phyloP scores from a whole-genome alignment of 2,888 invertebrate species.

The Agrotis clavis region DNA sequence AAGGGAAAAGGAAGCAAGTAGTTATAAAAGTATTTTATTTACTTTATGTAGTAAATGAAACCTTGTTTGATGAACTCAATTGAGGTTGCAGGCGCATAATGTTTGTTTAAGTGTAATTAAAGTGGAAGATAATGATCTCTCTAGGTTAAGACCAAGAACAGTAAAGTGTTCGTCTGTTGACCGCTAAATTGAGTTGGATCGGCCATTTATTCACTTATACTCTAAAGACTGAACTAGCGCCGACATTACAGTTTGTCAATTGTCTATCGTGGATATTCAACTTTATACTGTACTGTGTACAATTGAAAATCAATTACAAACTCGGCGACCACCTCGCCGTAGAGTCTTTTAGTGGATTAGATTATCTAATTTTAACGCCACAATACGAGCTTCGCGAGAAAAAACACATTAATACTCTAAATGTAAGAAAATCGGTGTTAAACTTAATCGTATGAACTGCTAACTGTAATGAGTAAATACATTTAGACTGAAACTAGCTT shows the following conservation, averaged over 20 bases:
- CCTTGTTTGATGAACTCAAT: conserved; percentile 77
- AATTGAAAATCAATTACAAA: too few relatives aligned
- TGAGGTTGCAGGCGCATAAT: conserved; percentile 76
- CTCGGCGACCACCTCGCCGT: too few relatives aligned
- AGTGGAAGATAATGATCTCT: conserved; percentile 81
- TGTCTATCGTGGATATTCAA: too few relatives aligned
- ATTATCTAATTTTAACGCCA: conserved; percentile 22
- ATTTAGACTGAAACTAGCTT: conserved; percentile 8
- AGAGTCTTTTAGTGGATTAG: conserved; percentile 3
- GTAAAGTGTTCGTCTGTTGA: conserved; percentile 70
- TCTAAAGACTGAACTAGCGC: too few relatives aligned
- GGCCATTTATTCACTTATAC: conserved; percentile 48
- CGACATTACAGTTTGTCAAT: too few relatives aligned
- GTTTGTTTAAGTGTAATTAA: conserved; percentile 80
- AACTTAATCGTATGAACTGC: conserved; percentile 42
- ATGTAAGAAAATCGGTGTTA: conserved; percentile 50
- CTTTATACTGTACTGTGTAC: too few relatives aligned
- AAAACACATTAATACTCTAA: conserved; percentile 31
- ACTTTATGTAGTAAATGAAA: conserved; percentile 73
- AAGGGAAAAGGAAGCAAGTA: conserved; percentile 67
- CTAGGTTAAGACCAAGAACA: conserved; percentile 85
- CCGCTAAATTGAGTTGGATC: conserved; percentile 62
- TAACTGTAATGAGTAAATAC: conserved; percentile 42
- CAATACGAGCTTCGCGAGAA: conserved; percentile 13
- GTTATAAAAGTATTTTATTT: conserved; percentile 67